Evolutionary conservation across 1,140 invertebrate species (phyloP).

Genomic region (Papilio aristodemus): DNA sequence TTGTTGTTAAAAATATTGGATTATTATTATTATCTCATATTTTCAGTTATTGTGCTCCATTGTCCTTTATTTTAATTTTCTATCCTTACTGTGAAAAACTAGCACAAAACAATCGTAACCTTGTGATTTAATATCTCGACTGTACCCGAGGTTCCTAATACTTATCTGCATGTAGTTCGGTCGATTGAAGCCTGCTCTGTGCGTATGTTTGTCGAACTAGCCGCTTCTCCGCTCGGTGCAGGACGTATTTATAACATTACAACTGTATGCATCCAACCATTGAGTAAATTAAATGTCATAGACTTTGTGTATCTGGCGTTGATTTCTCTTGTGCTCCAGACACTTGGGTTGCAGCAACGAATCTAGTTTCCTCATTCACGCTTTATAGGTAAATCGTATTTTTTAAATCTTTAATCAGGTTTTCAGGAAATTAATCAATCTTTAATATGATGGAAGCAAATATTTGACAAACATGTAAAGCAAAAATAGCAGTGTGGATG

Average conservation of each 20-base stretch:
- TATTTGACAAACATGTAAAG: too few species aligned
- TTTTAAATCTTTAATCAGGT: too few species aligned
- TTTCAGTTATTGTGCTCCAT: too few species aligned
- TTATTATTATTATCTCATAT: too few species aligned
- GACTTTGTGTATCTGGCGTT: not conserved
- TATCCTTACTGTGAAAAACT: too few species aligned
- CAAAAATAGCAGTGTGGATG: too few species aligned
- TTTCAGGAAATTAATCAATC: too few species aligned
- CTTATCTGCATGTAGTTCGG: conserved; percentile 58
- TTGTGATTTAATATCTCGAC: conserved; percentile 38
- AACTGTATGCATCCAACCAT: not conserved
- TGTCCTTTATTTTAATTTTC: too few species aligned
- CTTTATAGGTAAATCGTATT: too few species aligned
- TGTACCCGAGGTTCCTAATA: conserved; percentile 47
- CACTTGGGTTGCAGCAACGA: not conserved
- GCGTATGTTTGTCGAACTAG: conserved; percentile 53
- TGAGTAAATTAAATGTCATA: conserved; percentile 22
- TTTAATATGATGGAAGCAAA: too few species aligned
- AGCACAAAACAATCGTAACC: not conserved
- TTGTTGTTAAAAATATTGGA: too few species aligned
- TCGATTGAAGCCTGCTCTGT: conserved; percentile 61
- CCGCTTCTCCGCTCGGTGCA: conserved; percentile 45
- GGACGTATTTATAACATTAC: conserved; percentile 24
- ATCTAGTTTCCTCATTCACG: not conserved
- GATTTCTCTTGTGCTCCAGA: not conserved